Percentiles rank a stretch among this genome's conserved stretches.
phyloP scores from a whole-genome alignment of 2,888 invertebrate genomes.

The Agapostemon virescens region DNA sequence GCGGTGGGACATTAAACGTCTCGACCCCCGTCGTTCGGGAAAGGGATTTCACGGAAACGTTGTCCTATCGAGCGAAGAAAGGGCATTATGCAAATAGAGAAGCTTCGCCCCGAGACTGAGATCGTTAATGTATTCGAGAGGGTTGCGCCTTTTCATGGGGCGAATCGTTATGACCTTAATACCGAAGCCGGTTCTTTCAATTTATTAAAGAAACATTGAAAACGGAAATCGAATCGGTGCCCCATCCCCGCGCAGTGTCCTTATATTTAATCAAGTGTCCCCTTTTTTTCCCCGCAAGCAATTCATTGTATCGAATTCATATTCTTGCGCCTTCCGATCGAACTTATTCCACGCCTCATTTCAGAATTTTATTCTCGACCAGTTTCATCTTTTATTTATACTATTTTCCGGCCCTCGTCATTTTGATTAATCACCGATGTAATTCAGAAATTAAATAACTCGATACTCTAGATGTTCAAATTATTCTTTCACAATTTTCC shows the following conservation, averaged over 20 bases:
- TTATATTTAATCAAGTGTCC: slow-evolving; percentile 3
- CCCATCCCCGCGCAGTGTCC: neutral
- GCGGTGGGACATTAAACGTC: slow-evolving; percentile 14
- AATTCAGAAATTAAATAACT: too few species aligned
- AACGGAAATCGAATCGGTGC: neutral
- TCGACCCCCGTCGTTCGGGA: slow-evolving; percentile 14
- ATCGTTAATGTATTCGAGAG: slow-evolving; percentile 33
- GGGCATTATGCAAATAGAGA: slow-evolving; percentile 47
- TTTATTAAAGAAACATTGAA: neutral
- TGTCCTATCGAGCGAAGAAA: slow-evolving; percentile 33
- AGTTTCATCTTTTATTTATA: neutral
- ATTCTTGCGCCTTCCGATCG: neutral
- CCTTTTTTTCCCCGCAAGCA: neutral
- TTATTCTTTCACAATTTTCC: too few species aligned
- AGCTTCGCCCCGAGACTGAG: slow-evolving; percentile 6
- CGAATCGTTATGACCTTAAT: slow-evolving; percentile 18
- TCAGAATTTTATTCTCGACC: neutral
- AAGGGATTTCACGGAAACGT: slow-evolving; percentile 54
- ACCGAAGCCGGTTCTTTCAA: neutral
- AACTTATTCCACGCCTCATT: neutral
- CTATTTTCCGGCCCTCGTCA: too few species aligned
- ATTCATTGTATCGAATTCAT: neutral
- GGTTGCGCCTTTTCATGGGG: slow-evolving; percentile 1
- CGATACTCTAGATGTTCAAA: too few species aligned
- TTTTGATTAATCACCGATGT: too few species aligned